These are phyloP conservation scores for Physella acuta DNA, from an alignment of 1,140 invertebrate genomes.

Conservation along the genomic window DNA sequence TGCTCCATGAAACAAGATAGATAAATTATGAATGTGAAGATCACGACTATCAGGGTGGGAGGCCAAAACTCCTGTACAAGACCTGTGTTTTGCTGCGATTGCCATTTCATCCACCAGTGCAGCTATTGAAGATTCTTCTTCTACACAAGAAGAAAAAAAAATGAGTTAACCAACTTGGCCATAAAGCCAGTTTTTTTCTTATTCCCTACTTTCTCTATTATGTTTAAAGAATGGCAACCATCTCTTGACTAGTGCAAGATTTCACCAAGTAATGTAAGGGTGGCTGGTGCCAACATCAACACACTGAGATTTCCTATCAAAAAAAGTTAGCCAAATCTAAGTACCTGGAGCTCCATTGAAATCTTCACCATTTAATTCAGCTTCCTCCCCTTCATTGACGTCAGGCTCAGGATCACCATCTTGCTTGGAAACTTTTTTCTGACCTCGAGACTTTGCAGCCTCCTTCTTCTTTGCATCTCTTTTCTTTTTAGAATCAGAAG, in stretches of 20 bases:
- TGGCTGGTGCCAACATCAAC: too few species aligned
- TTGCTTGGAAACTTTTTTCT: slow-evolving; percentile 43
- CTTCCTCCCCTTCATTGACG: slow-evolving; percentile 43
- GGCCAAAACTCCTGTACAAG: slow-evolving; percentile 90
- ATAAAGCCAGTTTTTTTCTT: not conserved
- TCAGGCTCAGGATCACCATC: slow-evolving; percentile 41
- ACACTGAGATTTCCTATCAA: too few species aligned
- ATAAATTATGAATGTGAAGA: slow-evolving; percentile 95
- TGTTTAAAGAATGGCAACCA: not conserved
- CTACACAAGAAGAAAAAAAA: slow-evolving; percentile 10
- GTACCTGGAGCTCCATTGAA: slow-evolving; percentile 26
- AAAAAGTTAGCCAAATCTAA: not conserved
- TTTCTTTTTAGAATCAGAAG: slow-evolving; percentile 96
- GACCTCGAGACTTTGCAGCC: slow-evolving; percentile 76
- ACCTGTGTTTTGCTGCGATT: slow-evolving; percentile 87
- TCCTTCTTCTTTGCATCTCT: slow-evolving; percentile 96
- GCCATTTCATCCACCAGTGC: slow-evolving; percentile 72
- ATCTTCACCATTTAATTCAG: slow-evolving; percentile 45
- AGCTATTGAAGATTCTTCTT: slow-evolving; percentile 83
- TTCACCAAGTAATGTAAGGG: not conserved
- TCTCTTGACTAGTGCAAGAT: not conserved
- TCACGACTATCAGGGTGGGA: slow-evolving; percentile 94
- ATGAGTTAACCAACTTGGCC: not conserved
- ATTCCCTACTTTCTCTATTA: not conserved
- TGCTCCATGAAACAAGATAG: slow-evolving; percentile 95